phyloP scores from a whole-genome alignment of 2,113 vertebrate genomes.

The Corvus moneduloides region DNA sequence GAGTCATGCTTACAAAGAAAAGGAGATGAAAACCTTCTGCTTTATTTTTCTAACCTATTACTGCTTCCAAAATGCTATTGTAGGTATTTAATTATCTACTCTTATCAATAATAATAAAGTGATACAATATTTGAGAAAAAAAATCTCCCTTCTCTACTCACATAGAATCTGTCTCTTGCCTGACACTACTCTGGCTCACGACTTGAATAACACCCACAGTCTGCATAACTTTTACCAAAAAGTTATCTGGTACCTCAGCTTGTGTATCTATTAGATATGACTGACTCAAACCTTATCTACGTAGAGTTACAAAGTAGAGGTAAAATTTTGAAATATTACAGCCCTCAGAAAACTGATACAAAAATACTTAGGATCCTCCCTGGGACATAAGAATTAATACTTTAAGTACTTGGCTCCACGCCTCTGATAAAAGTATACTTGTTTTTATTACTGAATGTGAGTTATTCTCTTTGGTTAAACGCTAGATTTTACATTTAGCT shows the following conservation, averaged over 20 bases:
- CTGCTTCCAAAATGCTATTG: not conserved
- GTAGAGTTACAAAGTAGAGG: not conserved
- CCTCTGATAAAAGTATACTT: not conserved
- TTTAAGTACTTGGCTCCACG: accelerated
- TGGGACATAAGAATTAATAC: not conserved
- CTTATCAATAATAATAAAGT: not conserved
- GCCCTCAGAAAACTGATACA: not conserved
- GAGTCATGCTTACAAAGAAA: not conserved
- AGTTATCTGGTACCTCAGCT: not conserved
- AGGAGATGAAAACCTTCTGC: not conserved
- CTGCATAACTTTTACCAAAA: not conserved
- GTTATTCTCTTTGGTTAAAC: not conserved
- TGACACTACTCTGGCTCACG: not conserved
- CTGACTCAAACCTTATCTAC: not conserved
- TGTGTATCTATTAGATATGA: not conserved
- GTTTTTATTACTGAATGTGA: not conserved
- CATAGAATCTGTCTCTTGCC: not conserved
- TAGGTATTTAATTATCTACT: not conserved
- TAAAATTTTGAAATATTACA: not conserved
- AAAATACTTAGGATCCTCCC: not conserved
- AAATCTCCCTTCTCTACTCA: not conserved
- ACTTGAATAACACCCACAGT: not conserved
- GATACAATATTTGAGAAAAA: not conserved
- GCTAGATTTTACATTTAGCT: not conserved
- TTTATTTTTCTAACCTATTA: not conserved